Evolutionary conservation across 2,113 vertebrate species (phyloP), one percentile per base, ranked within the genome.

Genomic region (Sinocyclocheilus maitianheensis): DNA sequence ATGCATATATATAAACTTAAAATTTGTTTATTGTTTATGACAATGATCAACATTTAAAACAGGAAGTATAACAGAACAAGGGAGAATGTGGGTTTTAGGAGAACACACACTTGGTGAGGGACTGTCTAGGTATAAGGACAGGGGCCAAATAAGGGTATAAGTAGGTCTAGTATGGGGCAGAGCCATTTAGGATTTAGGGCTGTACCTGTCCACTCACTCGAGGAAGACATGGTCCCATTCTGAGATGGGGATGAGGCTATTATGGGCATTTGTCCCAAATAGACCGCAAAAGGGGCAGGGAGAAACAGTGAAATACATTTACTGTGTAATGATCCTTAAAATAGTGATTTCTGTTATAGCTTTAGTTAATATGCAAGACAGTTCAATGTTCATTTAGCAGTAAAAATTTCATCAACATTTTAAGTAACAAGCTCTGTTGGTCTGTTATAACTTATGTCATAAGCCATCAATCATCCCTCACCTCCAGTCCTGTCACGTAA

Each of bases 401-500:
- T 72, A 69, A 14, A 34, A 1, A 69, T 67, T 14, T 30, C 3
- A 30, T 30, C 46, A 48, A 12, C 30, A 26, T 30, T 13, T 67
- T 5, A 67, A 34, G 13, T 40, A 40, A 72, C 69, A 40, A 22
- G 8, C 63, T 65, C 24, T 67, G 22, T 10, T 62, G 22, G 58
- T n/a, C 63, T 67, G 34, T 75, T 24, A 75, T 24, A 75, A 24
- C 10, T 48, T 46, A 13, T 51, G 7, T 69, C 14, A 69, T 18
- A 9, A 9, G 30, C 26, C 12, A 46, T 51, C 1, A 48, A n/a
- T 13, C 5, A 51, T 22, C 72, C 76, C 90, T 84, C 2, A 99
- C 97, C 98, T 97, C 97, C 97, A 87, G 96, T 99, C 87, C 98
- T 96, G 93, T 96, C 95, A 58, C 95, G 90, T 91, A 99, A 96